Evolutionary conservation across 2,113 vertebrate genomes (phyloP).

Genomic region (Eublepharis macularius): DNA sequence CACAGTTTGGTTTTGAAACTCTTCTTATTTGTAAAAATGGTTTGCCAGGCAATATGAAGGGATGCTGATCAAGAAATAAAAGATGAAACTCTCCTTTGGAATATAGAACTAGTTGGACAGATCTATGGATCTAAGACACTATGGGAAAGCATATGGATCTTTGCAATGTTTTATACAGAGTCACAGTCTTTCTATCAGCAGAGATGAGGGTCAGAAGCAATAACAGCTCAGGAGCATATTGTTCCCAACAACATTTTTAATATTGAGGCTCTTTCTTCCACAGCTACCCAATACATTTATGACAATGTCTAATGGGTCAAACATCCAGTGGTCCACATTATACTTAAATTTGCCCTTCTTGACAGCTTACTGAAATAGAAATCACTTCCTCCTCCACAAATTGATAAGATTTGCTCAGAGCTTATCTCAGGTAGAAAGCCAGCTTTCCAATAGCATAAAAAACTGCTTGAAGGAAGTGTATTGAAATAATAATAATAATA

Average conservation of each 20-base stretch:
- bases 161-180: neutral
- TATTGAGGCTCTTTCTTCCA: neutral
- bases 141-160: neutral
- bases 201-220: neutral
- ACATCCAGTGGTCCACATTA: neutral
- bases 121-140: neutral
- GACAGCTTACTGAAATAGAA: neutral
- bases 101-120: too few species aligned
- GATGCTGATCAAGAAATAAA: too few species aligned
- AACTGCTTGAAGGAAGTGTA: conserved; percentile 5
- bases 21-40: too few species aligned
- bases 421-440: neutral
- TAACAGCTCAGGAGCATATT: neutral
- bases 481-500: neutral
- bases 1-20: too few species aligned
- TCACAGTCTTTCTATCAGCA: neutral
- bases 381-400: neutral
- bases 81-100: too few species aligned
- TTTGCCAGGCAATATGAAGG: too few species aligned
- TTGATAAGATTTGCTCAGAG: neutral
- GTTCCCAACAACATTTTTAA: neutral
- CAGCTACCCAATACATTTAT: neutral
- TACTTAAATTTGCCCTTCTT: neutral
- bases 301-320: neutral
- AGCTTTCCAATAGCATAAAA: neutral